Base-by-base conservation (phyloP, 2,113 vertebrate species). In the Pachycephala philippinensis region DNA sequence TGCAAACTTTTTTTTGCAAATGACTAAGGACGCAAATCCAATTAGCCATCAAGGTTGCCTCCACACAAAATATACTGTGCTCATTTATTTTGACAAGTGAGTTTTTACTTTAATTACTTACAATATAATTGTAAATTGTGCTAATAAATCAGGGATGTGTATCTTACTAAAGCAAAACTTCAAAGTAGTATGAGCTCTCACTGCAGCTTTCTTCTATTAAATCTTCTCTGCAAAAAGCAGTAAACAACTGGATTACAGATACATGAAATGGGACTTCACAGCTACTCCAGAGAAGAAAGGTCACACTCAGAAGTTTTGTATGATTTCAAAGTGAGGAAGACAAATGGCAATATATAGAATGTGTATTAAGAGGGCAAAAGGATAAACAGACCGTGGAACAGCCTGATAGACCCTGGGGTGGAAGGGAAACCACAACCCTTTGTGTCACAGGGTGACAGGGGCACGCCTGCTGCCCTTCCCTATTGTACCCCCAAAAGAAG, bases 81-180 rank as follows among this genome's bases (percentile, higher is more conserved):
- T 95, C 87, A 94, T 96, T 91, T 96, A 95, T 88, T 96, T 88
- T 96, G 90, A 95, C 78, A 91, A 93, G 84, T 63, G 75, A 90
- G 16, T 87, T 95, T 96, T 83, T 80, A 47, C 39, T 94, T 92
- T 97, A 94, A 94, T 91, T 96, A 61, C 63, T 94, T 94, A 74
- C 52, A 86, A 71, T 92, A 79, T 71, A 90, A 80, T 61, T 90
- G 82, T 61, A 91, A 85, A 90, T 88, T 83, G 16, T 72, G 31
- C 53, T 91, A 95, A 91, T 94, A 96, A 92, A 93, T 91, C 83
- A 92, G 22, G 15, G n/a, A 52, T 63, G 40, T 44, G 18, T 39
- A 54, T 59, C 66, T 81, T 74, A 76, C 60, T 75, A 77, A 80
- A 92, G 35, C 44, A 96, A 93, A 92, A 71, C 49, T 87, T 95